Evolutionary conservation across 2,888 invertebrate genomes (phyloP).

Genomic region (Linyphia triangularis): DNA sequence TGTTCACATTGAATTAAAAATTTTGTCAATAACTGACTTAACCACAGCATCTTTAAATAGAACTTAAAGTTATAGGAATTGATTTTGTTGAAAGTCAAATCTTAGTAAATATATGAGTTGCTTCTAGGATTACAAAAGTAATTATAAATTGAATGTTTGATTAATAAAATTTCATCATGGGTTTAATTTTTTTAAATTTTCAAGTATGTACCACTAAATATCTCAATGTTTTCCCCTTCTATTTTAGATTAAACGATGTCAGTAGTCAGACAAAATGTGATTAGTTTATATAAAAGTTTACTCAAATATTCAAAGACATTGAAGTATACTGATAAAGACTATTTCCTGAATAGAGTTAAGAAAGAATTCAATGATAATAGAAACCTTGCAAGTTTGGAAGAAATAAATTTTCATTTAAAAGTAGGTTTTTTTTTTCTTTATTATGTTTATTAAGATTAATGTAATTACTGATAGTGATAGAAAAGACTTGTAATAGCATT

Average conservation of each 20-base stretch:
- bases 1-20: too few species aligned
- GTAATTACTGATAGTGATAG: neutral
- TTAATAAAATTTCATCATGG: neutral
- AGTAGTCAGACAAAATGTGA: slow-evolving; percentile 79
- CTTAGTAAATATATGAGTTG: neutral
- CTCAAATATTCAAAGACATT: slow-evolving; percentile 89
- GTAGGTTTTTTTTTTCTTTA: slow-evolving; percentile 79
- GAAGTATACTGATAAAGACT: slow-evolving; percentile 88
- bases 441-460: neutral
- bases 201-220: neutral
- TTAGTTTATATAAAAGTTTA: slow-evolving; percentile 89
- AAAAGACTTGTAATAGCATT: too few species aligned
- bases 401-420: slow-evolving; percentile 85
- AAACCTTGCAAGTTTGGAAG: slow-evolving; percentile 81
- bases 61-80: too few species aligned
- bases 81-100: too few species aligned
- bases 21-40: too few species aligned
- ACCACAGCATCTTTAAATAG: too few species aligned
- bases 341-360: slow-evolving; percentile 86
- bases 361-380: slow-evolving; percentile 83
- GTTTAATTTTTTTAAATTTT: neutral
- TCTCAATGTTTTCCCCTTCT: slow-evolving; percentile 13
- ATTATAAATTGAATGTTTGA: too few species aligned
- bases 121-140: neutral
- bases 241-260: slow-evolving; percentile 25